Conservation (phyloP, 2,797 vertebrate species). For the Myoxocephalus aenaeus region DNA sequence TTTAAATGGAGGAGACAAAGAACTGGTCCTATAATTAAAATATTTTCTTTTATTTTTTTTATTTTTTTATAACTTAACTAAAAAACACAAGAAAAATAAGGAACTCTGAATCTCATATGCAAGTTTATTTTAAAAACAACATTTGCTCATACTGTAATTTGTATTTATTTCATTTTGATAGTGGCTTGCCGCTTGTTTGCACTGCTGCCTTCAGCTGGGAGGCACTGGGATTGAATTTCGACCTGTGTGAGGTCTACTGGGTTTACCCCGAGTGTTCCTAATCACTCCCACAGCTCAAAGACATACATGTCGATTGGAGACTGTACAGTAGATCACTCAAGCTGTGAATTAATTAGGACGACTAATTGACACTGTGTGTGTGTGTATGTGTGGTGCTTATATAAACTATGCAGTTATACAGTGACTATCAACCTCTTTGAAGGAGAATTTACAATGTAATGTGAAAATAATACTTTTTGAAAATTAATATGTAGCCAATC, state of each 20-base stretch:
- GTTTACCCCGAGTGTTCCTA: background rate
- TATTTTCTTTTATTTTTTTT: too few relatives aligned
- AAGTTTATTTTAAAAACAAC: background rate
- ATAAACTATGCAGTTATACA: background rate
- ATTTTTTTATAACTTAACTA: background rate
- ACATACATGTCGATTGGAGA: background rate
- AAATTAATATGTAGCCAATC: background rate
- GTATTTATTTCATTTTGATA: background rate
- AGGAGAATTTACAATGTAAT: background rate
- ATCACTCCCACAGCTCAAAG: background rate
- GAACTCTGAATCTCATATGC: background rate
- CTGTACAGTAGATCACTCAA: background rate
- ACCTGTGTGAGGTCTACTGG: constrained; percentile 1
- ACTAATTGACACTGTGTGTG: background rate
- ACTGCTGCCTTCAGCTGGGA: background rate
- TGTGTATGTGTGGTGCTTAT: background rate
- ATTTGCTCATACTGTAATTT: background rate
- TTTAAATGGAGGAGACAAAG: background rate
- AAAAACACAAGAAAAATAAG: background rate
- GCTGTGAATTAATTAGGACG: background rate
- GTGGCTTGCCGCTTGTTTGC: background rate
- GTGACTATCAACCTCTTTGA: too few relatives aligned
- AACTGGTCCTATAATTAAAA: background rate
- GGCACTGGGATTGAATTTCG: background rate
- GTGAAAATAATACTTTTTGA: too few relatives aligned